Evolutionary conservation across 2,888 invertebrate species (phyloP), one percentile per base, ranked within the genome.

Genomic region (Tribolium freemani): DNA sequence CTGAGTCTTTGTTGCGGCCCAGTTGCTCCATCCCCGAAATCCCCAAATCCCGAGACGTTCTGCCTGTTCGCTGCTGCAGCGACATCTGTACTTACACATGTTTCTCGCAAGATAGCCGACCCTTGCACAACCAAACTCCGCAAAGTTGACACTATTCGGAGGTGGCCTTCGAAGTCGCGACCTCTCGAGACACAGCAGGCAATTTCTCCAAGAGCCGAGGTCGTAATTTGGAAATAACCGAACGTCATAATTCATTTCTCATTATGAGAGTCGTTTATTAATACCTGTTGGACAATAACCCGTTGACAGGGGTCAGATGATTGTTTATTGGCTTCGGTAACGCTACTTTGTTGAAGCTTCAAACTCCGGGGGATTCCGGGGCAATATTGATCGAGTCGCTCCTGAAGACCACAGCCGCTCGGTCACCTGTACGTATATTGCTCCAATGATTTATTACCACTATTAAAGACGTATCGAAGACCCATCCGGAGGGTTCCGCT

Each of bases 231-330:
- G 31, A 31, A 69, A 54, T 48, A 31, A 66, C 58, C 57, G 26
- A 60, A 46, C 54, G 20, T 60, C 51, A 71, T 70, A 75, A 76
- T 71, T 76, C 75, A 76, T 77, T 57, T 56, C 63, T 64, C 64
- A 72, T 78, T 78, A 78, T 68, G 70, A 72, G 72, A 72, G 68
- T 72, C 81, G 75, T 78, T 78, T 80, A 81, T 82, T 81, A 81
- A 81, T 82, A 82, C 82, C 80, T 80, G 82, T 81, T 82, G 82
- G 81, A 80, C 81, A 80, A 82, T 82, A 80, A 79, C 78, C 76
- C 78, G 81, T 77, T 78, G 82, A 82, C 80, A 81, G 79, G 79
- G 80, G 78, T 78, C 73, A 78, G 79, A 78, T 80, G 78, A 80
- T 81, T 81, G 81, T 81, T 80, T 81, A 81, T 81, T 78, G 81